A percentile compares a stretch with the other conserved stretches of the same genome.
phyloP scores from a whole-genome alignment of 2,888 invertebrate genomes.

The Lacanobia wlatinum region DNA sequence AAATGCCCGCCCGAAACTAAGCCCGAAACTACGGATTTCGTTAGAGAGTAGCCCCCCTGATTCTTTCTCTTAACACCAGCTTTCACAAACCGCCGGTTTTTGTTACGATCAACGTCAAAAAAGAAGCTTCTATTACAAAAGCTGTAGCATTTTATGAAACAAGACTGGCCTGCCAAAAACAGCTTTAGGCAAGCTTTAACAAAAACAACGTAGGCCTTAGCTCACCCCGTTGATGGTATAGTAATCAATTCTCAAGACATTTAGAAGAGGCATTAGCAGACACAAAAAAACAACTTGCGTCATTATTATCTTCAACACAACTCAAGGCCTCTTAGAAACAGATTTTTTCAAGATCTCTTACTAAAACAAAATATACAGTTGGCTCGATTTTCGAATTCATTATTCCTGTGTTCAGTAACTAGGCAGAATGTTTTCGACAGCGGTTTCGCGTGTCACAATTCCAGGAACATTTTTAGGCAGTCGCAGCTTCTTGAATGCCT shows the following conservation, averaged over 20 bases:
- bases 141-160: neutral
- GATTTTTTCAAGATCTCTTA: slow-evolving; percentile 8
- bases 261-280: slow-evolving; percentile 35
- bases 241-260: slow-evolving; percentile 27
- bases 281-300: slow-evolving; percentile 15
- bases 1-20: too few species aligned
- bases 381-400: neutral
- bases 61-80: too few species aligned
- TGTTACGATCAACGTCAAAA: too few species aligned
- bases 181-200: neutral
- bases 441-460: slow-evolving; percentile 44
- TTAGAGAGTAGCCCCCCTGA: too few species aligned
- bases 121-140: too few species aligned
- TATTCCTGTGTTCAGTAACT: slow-evolving; percentile 20
- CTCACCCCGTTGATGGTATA: neutral
- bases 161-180: neutral
- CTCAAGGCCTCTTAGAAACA: slow-evolving; percentile 17
- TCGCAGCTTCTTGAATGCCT: slow-evolving; percentile 34
- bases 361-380: slow-evolving; percentile 15
- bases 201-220: too few species aligned
- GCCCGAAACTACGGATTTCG: too few species aligned
- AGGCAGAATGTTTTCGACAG: slow-evolving; percentile 44
- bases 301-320: slow-evolving; percentile 36
- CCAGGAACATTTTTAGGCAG: slow-evolving; percentile 50
- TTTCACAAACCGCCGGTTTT: too few species aligned